A percentile compares a stretch with the other conserved stretches of the same genome.
phyloP scores from a whole-genome alignment of 1,140 invertebrate genomes.

The Cryptotermes secundus region DNA sequence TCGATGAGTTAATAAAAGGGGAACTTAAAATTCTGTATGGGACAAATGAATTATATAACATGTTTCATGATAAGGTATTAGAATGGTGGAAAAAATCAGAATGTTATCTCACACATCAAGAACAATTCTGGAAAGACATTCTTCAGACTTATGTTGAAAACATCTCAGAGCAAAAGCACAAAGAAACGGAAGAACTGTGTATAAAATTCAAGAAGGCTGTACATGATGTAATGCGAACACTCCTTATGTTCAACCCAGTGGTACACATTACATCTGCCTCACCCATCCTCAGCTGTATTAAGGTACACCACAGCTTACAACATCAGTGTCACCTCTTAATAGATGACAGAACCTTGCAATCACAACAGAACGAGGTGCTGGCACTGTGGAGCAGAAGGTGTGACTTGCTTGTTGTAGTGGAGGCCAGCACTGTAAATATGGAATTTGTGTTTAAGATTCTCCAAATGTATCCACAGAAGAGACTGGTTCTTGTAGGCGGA shows the following conservation, averaged over 20 bases:
- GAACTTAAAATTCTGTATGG: background rate
- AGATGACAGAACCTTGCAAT: background rate
- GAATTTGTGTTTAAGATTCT: background rate
- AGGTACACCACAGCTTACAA: background rate
- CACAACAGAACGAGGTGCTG: background rate
- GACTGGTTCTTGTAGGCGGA: background rate
- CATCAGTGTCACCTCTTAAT: background rate
- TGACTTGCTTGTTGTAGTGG: background rate
- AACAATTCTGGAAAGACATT: background rate
- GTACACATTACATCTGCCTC: background rate
- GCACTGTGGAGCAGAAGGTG: background rate
- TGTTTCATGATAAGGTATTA: background rate
- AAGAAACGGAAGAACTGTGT: background rate
- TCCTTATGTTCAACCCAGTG: no score
- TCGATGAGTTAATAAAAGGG: background rate
- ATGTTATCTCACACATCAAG: background rate
- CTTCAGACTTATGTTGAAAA: background rate
- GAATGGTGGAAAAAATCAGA: background rate
- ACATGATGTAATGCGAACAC: background rate
- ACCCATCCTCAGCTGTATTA: background rate
- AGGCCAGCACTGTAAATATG: background rate
- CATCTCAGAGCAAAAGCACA: background rate
- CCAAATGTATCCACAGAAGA: background rate
- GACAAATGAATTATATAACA: background rate
- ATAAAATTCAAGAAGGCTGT: background rate